Evolutionary conservation across 2,888 invertebrate species (phyloP).

Genomic region (Chaitophorus viminalis): DNA sequence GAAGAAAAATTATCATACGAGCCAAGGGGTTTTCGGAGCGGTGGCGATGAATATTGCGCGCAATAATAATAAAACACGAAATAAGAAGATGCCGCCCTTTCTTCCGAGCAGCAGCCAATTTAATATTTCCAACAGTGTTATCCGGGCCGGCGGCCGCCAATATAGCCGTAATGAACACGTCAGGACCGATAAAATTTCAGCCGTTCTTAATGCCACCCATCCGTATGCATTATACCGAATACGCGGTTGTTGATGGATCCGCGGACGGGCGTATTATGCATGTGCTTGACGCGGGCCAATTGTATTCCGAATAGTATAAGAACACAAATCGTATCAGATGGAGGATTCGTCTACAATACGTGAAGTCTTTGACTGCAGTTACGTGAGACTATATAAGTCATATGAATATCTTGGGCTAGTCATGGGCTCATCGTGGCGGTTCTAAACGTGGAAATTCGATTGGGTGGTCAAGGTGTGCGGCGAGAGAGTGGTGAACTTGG

Average conservation of each 20-base stretch:
- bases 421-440: too few relatives aligned
- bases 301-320: too few relatives aligned
- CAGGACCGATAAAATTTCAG: constrained; percentile 22
- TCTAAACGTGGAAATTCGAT: too few relatives aligned
- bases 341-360: too few relatives aligned
- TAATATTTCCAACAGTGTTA: constrained; percentile 30
- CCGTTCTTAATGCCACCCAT: neutral
- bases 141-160: neutral
- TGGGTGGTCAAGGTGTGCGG: too few relatives aligned
- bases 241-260: neutral
- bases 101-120: constrained; percentile 2
- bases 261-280: neutral
- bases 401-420: too few relatives aligned
- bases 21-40: neutral
- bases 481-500: too few relatives aligned
- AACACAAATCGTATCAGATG: too few relatives aligned
- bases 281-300: too few relatives aligned
- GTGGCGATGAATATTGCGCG: constrained; percentile 29
- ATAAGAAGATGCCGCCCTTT: constrained; percentile 16
- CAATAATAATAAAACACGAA: constrained; percentile 16
- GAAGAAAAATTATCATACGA: constrained; percentile 53
- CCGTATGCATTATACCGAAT: neutral
- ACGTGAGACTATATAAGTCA: too few relatives aligned
- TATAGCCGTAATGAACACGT: constrained; percentile 20
- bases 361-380: too few relatives aligned